A percentile compares a stretch with the other conserved stretches of the same genome.
Conservation (phyloP, 1,140 invertebrate species). For the Hypothenemus hampei region DNA sequence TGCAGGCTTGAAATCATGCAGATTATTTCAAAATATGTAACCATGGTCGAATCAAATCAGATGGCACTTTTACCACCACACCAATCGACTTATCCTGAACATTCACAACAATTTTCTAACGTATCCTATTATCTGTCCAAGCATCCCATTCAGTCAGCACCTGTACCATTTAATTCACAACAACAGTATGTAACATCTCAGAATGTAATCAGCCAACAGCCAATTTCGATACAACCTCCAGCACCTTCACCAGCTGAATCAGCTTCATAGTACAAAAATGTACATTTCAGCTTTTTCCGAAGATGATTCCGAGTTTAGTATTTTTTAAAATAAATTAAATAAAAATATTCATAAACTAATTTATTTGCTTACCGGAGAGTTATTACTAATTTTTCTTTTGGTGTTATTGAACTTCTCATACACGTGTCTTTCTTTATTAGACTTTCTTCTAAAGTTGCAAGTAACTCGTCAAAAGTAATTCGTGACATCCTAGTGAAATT, state of each 20-base stretch:
- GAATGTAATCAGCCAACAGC: neutral
- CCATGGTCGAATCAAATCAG: too few relatives aligned
- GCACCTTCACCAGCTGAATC: neutral
- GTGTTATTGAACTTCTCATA: too few relatives aligned
- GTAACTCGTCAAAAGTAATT: neutral
- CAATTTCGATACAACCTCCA: neutral
- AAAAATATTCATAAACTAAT: too few relatives aligned
- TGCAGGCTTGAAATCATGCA: too few relatives aligned
- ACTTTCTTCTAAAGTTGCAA: neutral
- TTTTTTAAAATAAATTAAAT: neutral
- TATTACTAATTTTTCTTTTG: too few relatives aligned
- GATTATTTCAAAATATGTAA: too few relatives aligned
- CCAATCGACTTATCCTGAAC: neutral
- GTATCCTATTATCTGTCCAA: too few relatives aligned
- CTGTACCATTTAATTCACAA: neutral
- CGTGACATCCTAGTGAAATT: neutral
- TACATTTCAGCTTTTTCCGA: neutral
- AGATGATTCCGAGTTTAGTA: neutral
- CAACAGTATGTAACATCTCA: neutral
- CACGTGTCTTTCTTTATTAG: too few relatives aligned
- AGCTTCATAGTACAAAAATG: too few relatives aligned
- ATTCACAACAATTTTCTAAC: too few relatives aligned
- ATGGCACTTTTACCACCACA: neutral
- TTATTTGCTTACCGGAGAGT: too few relatives aligned
- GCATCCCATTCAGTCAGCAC: too few relatives aligned